Percentiles rank a stretch among this genome's conserved stretches.
These are phyloP conservation scores for Calyptomena viridis DNA, from an alignment of 2,113 vertebrate genomes.

Conservation along the genomic window DNA sequence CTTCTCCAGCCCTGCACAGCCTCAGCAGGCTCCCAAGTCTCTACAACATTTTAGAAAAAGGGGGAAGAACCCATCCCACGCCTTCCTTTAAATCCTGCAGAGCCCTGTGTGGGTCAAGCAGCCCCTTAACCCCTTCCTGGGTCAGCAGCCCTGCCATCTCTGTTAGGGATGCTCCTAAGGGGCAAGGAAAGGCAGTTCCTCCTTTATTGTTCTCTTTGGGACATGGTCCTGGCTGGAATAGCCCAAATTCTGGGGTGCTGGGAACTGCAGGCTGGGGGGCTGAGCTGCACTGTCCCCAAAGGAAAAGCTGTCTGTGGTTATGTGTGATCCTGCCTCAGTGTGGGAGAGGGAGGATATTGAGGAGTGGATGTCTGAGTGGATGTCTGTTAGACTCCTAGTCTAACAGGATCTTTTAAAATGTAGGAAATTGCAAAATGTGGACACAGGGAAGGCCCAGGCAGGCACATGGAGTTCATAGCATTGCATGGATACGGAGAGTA, in stretches of 20 bases:
- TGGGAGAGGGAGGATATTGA: background rate
- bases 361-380: background rate
- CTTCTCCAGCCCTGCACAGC: background rate
- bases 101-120: background rate
- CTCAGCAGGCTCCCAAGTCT: accelerated
- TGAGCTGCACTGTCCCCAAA: background rate
- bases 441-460: background rate
- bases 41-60: accelerated
- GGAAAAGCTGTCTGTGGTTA: background rate
- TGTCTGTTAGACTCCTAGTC: too few species aligned
- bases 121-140: background rate
- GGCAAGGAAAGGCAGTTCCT: background rate
- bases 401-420: background rate
- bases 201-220: background rate
- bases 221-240: background rate
- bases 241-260: background rate
- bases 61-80: accelerated
- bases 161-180: background rate
- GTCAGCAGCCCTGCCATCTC: background rate
- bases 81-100: background rate
- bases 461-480: background rate
- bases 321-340: background rate
- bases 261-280: background rate
- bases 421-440: accelerated
- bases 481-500: accelerated